These are phyloP conservation scores for Ammospiza maritima DNA, from an alignment of 2,797 vertebrate species.

Conservation along the genomic window DNA sequence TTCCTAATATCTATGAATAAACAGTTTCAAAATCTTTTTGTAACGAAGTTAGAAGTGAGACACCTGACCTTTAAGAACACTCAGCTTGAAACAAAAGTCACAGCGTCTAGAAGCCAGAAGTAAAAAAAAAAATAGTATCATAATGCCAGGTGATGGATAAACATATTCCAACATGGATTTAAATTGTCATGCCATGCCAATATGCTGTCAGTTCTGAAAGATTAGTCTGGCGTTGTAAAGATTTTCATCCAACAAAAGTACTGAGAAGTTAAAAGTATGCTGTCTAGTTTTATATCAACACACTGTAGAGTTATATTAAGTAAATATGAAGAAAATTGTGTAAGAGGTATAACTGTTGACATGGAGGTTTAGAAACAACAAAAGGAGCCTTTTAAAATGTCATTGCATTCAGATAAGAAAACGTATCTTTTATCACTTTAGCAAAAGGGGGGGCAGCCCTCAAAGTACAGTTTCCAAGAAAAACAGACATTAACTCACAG, in stretches of 20 bases:
- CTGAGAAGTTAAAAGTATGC: constrained; percentile 74
- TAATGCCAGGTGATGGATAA: constrained; percentile 79
- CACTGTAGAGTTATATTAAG: constrained; percentile 69
- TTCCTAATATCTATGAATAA: constrained; percentile 21
- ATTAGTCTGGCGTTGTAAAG: constrained; percentile 77
- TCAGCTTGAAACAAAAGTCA: constrained; percentile 70
- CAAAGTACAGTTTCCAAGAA: constrained; percentile 73
- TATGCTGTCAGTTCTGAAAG: constrained; percentile 76
- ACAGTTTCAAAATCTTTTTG: constrained; percentile 28
- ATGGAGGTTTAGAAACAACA: constrained; percentile 77
- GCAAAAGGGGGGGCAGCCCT: constrained; percentile 37
- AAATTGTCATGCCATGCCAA: constrained; percentile 76
- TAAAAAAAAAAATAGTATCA: constrained; percentile 57
- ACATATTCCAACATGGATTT: constrained; percentile 74
- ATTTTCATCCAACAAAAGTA: constrained; percentile 76
- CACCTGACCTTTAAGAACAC: constrained; percentile 59
- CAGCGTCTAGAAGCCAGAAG: constrained; percentile 58
- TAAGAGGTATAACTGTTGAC: constrained; percentile 77
- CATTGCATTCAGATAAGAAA: constrained; percentile 78
- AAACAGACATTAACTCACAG: constrained; percentile 76
- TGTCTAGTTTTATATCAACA: constrained; percentile 78
- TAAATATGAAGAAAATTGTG: constrained; percentile 75
- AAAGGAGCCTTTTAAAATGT: constrained; percentile 82
- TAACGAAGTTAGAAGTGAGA: constrained; percentile 37
- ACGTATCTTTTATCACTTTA: constrained; percentile 78